Evolutionary conservation across 2,888 invertebrate genomes (phyloP), one percentile per base, ranked within the genome.

Genomic region (Chalcosyrphus nemorum): DNA sequence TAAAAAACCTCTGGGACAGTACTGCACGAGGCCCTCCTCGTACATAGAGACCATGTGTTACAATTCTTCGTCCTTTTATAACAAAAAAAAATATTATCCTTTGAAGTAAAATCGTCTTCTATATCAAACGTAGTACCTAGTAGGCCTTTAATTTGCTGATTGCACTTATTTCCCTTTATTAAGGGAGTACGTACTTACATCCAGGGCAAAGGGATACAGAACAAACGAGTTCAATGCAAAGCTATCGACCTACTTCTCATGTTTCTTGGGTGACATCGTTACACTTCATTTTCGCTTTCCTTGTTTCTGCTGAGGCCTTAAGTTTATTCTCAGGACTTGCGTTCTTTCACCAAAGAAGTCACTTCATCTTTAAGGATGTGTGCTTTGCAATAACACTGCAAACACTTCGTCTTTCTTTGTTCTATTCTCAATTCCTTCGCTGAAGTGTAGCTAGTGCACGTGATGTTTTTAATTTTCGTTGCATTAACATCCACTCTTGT

Each of bases 291-390:
- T 57, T 38, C 38, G 13, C 13, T 13, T 13, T 38, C 52, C 27
- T 15, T 15, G 27, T 24, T 13, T 21, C 21, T 38, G 13, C 24
- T 21, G 21, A 24, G 57, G 19, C 38, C 24, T 38, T 4, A 57
- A 29, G 29, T 54, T 54, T 11, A 13, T 24, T 24, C 50, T 24
- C 24, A n/a, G 5, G n/a, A 56, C 17, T 32, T 32, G 32, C 2
- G 24, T 13, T 6, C 17, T 41, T 50, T 50, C 38, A 38, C 21
- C 57, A 38, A 57, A 38, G 38, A n/a, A 57, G 21, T 24, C 57
- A 57, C 57, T 57, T 57, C 57, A 38, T 57, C 38, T 57, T 24
- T 57, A 38, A 38, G n/a, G 38, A 57, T 19, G 17, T 6, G 32
- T 19, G 5, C n/a, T 21, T 4, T 38, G 57, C 2, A 32, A 56